Evolutionary conservation across 1,140 invertebrate genomes (phyloP).

Genomic region (Plutomurus gul): DNA sequence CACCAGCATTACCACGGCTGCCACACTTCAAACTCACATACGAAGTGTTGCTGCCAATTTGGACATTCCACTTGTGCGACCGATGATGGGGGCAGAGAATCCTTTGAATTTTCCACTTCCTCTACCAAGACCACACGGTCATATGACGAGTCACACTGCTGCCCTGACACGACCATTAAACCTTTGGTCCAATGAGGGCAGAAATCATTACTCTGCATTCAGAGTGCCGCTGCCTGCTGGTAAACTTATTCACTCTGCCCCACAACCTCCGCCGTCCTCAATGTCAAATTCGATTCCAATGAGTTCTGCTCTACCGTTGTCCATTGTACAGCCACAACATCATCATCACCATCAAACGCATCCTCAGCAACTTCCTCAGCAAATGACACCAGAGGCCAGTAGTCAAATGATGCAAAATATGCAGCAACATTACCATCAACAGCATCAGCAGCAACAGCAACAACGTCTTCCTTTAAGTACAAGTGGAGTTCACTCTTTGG

Average conservation of each 20-base stretch:
- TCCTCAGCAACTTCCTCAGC: background rate
- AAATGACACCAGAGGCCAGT: background rate
- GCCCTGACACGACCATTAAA: background rate
- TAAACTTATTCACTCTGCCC: background rate
- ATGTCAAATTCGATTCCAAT: background rate
- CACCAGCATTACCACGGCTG: conserved; percentile 44
- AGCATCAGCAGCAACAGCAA: conserved; percentile 12
- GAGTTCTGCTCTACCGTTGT: background rate
- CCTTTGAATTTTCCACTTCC: conserved; percentile 1
- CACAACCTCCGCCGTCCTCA: background rate
- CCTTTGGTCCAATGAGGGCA: conserved; percentile 31
- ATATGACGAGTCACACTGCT: background rate
- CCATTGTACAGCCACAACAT: conserved; percentile 38
- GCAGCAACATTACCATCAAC: background rate
- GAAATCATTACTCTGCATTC: conserved; percentile 48
- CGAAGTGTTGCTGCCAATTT: conserved; percentile 52
- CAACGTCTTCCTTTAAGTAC: background rate
- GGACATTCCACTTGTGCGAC: conserved; percentile 52
- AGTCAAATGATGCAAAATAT: background rate
- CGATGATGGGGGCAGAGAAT: conserved; percentile 37
- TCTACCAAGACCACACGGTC: background rate
- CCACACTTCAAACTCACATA: conserved; percentile 52
- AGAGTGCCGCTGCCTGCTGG: conserved; percentile 40
- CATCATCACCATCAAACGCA: background rate
- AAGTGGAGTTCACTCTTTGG: background rate